Evolutionary conservation across 2,113 vertebrate species (phyloP).

Genomic region (Sinosuthora webbiana): DNA sequence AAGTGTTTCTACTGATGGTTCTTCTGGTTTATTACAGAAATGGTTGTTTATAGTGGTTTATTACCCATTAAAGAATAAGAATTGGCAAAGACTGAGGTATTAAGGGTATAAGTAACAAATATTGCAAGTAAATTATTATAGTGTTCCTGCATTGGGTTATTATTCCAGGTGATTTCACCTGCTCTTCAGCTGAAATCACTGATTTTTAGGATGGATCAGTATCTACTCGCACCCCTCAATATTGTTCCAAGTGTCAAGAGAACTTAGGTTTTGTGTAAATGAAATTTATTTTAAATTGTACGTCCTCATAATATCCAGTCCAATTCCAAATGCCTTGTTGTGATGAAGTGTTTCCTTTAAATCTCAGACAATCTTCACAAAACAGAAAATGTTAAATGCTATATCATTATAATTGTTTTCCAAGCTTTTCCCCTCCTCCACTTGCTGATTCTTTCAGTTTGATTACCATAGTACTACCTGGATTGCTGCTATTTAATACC

Average conservation of each 20-base stretch:
- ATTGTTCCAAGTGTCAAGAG: neutral
- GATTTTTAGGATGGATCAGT: neutral
- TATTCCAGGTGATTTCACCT: neutral
- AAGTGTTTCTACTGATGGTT: neutral
- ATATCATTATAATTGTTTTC: neutral
- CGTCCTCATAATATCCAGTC: neutral
- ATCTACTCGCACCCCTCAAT: neutral
- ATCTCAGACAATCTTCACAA: neutral
- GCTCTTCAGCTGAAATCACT: neutral
- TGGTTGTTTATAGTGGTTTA: neutral
- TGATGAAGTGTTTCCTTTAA: neutral
- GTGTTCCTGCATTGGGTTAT: neutral
- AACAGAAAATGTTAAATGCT: neutral
- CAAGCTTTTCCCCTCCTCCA: neutral
- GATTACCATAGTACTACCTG: neutral
- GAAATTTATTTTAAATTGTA: neutral
- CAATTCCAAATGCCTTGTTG: neutral
- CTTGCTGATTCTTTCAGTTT: neutral
- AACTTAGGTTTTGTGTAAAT: neutral
- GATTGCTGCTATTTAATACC: neutral
- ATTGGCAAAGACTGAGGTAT: neutral
- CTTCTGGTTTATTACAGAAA: neutral
- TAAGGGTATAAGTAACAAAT: neutral
- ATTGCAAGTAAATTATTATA: neutral
- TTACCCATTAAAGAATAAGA: neutral